Conservation (phyloP, 2,888 invertebrate genomes). For the Thera britannica region DNA sequence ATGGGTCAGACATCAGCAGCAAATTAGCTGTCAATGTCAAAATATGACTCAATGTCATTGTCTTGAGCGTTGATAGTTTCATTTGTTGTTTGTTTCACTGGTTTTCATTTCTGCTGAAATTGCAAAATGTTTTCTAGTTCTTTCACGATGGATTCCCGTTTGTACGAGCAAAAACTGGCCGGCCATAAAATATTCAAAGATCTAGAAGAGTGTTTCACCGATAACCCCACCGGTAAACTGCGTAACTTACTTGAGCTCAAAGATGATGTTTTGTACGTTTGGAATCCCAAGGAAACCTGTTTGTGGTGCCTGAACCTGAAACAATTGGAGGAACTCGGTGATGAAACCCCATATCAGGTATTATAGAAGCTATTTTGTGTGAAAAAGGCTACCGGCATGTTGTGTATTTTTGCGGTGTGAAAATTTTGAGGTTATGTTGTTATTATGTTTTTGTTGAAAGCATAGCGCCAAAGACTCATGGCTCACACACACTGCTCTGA, state of each 20-base stretch:
- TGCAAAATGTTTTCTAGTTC: not conserved
- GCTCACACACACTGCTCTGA: too few relatives aligned
- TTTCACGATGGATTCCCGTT: slow-evolving; percentile 82
- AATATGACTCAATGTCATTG: too few relatives aligned
- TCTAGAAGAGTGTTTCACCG: slow-evolving; percentile 81
- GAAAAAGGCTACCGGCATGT: slow-evolving; percentile 8
- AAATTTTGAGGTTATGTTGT: slow-evolving; percentile 42
- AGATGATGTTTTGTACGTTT: slow-evolving; percentile 88
- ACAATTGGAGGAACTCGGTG: slow-evolving; percentile 74
- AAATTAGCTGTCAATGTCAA: not conserved
- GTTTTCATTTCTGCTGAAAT: not conserved
- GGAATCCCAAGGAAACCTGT: slow-evolving; percentile 87
- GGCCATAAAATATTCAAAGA: slow-evolving; percentile 86
- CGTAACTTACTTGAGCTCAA: slow-evolving; percentile 86
- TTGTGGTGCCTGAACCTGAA: slow-evolving; percentile 86
- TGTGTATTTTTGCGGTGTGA: slow-evolving; percentile 12
- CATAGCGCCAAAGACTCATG: too few relatives aligned
- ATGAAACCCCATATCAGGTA: slow-evolving; percentile 86
- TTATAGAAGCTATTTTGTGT: slow-evolving; percentile 18
- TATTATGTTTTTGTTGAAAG: slow-evolving; percentile 20
- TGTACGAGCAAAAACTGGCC: slow-evolving; percentile 85
- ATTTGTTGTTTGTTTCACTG: slow-evolving; percentile 7
- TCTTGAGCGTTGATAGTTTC: not conserved
- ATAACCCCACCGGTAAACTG: slow-evolving; percentile 82
- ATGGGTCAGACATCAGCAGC: not conserved